phyloP scores from a whole-genome alignment of 2,797 vertebrate species.

The Staurois parvus region DNA sequence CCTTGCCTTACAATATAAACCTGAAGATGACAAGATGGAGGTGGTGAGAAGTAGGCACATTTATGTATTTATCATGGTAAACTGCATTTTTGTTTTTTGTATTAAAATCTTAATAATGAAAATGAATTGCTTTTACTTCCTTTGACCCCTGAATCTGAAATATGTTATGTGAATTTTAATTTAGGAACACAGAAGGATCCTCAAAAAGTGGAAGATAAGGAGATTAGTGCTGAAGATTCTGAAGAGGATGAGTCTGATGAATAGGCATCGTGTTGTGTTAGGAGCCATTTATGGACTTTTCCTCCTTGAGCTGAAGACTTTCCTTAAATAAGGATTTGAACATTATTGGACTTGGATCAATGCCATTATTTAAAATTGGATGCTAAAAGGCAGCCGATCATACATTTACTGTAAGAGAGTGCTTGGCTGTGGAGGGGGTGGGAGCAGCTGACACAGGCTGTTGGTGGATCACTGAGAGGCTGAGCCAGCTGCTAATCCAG shows the following conservation, averaged over 20 bases:
- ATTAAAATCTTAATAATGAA: no score
- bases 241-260: conserved; percentile 33
- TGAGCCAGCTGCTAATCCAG: no score
- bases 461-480: no score
- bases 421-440: no score
- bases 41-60: no score
- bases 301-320: not conserved
- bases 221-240: not conserved
- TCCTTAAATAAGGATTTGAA: not conserved
- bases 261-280: not conserved
- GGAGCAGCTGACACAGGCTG: no score
- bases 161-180: not conserved
- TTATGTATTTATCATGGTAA: no score
- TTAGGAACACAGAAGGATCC: not conserved
- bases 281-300: not conserved
- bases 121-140: no score
- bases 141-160: not conserved
- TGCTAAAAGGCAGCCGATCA: not conserved
- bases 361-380: not conserved
- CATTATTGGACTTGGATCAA: not conserved
- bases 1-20: no score
- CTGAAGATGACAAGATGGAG: no score
- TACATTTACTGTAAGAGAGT: not conserved
- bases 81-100: no score
- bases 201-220: not conserved